A percentile compares a stretch with the other conserved stretches of the same genome.
Conservation (phyloP, 2,797 vertebrate species). For the Tragelaphus eurycerus region DNA sequence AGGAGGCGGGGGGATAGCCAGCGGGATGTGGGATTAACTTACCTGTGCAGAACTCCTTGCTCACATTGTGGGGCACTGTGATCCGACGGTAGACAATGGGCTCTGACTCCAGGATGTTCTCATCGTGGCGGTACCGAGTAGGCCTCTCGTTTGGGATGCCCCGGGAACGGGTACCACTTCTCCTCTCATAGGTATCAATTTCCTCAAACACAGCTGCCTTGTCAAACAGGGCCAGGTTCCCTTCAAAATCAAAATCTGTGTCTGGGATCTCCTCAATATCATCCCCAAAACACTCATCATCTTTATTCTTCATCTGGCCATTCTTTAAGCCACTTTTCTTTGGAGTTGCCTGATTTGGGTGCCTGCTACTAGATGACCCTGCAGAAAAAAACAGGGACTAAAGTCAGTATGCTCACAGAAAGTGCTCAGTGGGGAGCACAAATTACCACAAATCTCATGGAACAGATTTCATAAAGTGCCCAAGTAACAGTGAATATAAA, state of each 20-base stretch:
- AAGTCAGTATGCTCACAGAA: neutral
- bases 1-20: neutral
- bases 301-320: slow-evolving; percentile 94
- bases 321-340: slow-evolving; percentile 97
- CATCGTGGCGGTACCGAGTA: slow-evolving; percentile 94
- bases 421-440: neutral
- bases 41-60: slow-evolving; percentile 97
- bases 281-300: slow-evolving; percentile 98
- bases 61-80: slow-evolving; percentile 89
- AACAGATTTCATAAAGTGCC: neutral
- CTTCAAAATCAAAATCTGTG: slow-evolving; percentile 98
- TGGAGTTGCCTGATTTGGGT: slow-evolving; percentile 93
- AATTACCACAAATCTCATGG: slow-evolving; percentile 6
- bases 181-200: slow-evolving; percentile 93
- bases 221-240: slow-evolving; percentile 97
- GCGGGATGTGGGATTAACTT: neutral
- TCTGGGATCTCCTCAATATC: slow-evolving; percentile 93
- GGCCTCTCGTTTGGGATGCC: slow-evolving; percentile 92
- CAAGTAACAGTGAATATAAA: neutral
- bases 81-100: slow-evolving; percentile 96
- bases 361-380: slow-evolving; percentile 98
- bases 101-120: slow-evolving; percentile 96
- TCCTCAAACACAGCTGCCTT: slow-evolving; percentile 96
- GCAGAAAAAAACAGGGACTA: neutral
- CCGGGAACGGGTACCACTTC: slow-evolving; percentile 90